Base-by-base conservation (phyloP, 2,113 vertebrate genomes). In the Cavia porcellus region DNA sequence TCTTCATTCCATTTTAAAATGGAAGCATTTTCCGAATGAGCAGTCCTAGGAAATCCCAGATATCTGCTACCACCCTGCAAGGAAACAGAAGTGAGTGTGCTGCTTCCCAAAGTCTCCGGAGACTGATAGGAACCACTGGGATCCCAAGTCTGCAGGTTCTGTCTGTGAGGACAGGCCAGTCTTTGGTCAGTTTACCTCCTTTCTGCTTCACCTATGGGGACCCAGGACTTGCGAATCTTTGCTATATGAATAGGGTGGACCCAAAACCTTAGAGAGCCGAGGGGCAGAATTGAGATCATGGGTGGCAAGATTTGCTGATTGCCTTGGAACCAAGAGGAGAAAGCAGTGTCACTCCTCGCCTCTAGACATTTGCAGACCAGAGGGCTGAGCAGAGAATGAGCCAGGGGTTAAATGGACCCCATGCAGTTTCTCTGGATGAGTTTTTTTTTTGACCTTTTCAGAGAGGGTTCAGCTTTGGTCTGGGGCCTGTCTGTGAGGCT, bases 361-460 rank as follows among this genome's bases (percentile, higher is more conserved):
- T 59, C 66, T 15, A 70, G 84, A 75, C 42, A 35, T 24, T 2
- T 72, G 35, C 20, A n/a, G 45, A 61, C 25, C 61, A 52, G 61
- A 92, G n/a, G 5, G 38, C 0, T 82, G 82, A n/a, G 3, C 10
- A 10, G 70, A 52, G 52, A 42, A 74, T 1, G 12, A 82, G 59
- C 38, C 24, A 64, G 47, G 0, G 0, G 28, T n/a, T 90, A 32
- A 50, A 68, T 42, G 42, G 45, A 10, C 55, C 45, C 45, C 28
- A 38, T 0, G 0, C 30, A 74, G 7, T 68, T 42, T 94, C 72
- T 82, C 14, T 80, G 77, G 85, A 66, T 25, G 32, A 4, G 50
- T n/a, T 81, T 96, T 96, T 92, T 28, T 12, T 82, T 52, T 87
- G 95, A 93, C 22, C 24, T 86, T 95, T 90, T 35, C 79, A 82